Base-by-base conservation (phyloP, 2,797 vertebrate species). In the Enteromius paludinosus region DNA sequence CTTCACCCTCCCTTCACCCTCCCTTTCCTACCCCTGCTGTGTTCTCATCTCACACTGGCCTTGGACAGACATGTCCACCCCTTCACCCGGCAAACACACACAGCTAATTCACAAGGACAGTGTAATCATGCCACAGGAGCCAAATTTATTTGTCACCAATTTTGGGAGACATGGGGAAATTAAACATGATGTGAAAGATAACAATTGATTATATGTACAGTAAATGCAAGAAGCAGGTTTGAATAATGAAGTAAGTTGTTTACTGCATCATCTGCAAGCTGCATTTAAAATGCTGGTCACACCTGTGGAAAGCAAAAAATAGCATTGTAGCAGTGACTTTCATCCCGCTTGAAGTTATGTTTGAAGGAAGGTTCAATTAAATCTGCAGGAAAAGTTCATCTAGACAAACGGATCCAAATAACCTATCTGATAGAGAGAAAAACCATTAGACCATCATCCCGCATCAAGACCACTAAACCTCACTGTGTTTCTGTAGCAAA, bases 1-100 rank as follows among this genome's bases (percentile, higher is more conserved):
- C 65, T 85, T 82, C 56, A 85, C 79, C 59, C 74, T 68, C 28
- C 28, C 62, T 52, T n/a, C n/a, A n/a, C n/a, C n/a, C 64, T 81
- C 38, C 56, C 66, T 78, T 78, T 70, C 23, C 47, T 23, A 72
- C 64, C 56, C 49, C 83, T 79, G 71, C 62, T 74, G 62, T 49
- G 72, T 43, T 73, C 45, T 83, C 73, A 59, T 82, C 43, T 75
- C 70, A 25, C 72, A 69, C 73, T 84, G 38, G 73, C 54, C 64
- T 76, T 77, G 72, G 41, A 52, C 38, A 70, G 74, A 84, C 45
- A 70, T 52, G 78, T 80, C 30, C 25, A 47, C 25, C 28, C 41
- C 59, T 77, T 64, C 28, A 80, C 43, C 45, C 1, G 5, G 28
- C 23, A 79, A 30, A 49, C 30, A 72, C 68, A 33, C 17, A 73